These are phyloP conservation scores for Ptyas mucosa DNA, from an alignment of 2,113 vertebrate genomes.

Conservation along the genomic window DNA sequence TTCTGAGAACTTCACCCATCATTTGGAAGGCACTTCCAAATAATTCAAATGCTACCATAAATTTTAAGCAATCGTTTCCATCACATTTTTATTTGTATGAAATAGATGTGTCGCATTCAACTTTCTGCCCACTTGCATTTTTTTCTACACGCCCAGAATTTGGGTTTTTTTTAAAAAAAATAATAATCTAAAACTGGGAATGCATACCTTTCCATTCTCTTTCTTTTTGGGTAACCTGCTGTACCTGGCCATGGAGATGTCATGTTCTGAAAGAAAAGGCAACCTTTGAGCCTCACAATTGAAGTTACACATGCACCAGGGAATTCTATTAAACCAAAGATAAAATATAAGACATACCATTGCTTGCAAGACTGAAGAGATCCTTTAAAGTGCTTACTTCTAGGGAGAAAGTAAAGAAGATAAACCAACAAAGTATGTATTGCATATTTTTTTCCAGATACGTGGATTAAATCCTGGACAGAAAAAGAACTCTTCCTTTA, in stretches of 20 bases:
- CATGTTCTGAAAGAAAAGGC: constrained; percentile 82
- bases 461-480: constrained; percentile 15
- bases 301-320: constrained; percentile 4
- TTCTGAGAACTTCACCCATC: background rate
- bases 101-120: background rate
- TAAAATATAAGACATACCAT: constrained; percentile 73
- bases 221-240: constrained; percentile 93
- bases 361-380: constrained; percentile 90
- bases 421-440: constrained; percentile 2
- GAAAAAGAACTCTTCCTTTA: background rate
- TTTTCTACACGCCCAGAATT: background rate
- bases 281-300: constrained; percentile 34
- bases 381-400: constrained; percentile 97
- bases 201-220: constrained; percentile 91
- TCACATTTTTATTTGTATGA: background rate
- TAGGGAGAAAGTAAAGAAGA: constrained; percentile 68
- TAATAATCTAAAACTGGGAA: background rate
- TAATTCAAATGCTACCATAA: background rate
- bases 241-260: constrained; percentile 95
- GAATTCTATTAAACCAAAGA: background rate
- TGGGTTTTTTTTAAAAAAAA: background rate
- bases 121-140: background rate
- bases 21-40: background rate
- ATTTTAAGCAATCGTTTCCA: background rate
- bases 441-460: background rate